Percentiles rank a stretch among this genome's conserved stretches.
Evolutionary conservation across 2,888 invertebrate species (phyloP).

Genomic region (Allolobophora icterica): DNA sequence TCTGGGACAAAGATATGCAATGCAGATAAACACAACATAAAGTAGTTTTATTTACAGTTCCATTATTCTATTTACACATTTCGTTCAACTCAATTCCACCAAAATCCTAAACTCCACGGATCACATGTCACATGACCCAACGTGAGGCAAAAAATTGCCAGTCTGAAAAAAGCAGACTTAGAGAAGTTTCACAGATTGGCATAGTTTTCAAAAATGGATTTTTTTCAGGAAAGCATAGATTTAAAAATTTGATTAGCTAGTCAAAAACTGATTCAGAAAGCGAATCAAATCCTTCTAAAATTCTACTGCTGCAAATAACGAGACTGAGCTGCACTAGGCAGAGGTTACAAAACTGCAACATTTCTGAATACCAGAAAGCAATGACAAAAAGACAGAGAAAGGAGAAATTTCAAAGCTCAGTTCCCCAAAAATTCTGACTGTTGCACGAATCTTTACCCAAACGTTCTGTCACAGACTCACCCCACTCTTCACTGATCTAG

Average conservation of each 20-base stretch:
- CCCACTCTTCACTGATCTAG: not conserved
- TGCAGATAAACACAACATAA: not conserved
- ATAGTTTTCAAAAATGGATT: not conserved
- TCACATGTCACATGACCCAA: not conserved
- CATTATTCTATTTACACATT: not conserved
- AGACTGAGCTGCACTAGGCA: too few species aligned
- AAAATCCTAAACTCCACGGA: not conserved
- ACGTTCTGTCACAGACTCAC: not conserved
- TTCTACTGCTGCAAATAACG: not conserved
- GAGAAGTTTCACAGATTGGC: not conserved
- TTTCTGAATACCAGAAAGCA: too few species aligned
- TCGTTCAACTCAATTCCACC: not conserved
- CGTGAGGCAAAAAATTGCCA: not conserved
- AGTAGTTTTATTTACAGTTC: not conserved
- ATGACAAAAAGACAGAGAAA: too few species aligned
- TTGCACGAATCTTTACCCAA: not conserved
- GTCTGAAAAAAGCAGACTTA: not conserved
- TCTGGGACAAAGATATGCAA: slow-evolving; percentile 1
- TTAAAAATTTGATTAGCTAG: not conserved
- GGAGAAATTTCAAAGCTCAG: not conserved
- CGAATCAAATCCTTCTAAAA: not conserved
- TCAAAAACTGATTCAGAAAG: not conserved
- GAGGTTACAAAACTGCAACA: too few species aligned
- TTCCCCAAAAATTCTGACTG: not conserved
- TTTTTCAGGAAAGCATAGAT: not conserved